Evolutionary conservation across 2,113 vertebrate species (phyloP).

Genomic region (Lepus americanus): DNA sequence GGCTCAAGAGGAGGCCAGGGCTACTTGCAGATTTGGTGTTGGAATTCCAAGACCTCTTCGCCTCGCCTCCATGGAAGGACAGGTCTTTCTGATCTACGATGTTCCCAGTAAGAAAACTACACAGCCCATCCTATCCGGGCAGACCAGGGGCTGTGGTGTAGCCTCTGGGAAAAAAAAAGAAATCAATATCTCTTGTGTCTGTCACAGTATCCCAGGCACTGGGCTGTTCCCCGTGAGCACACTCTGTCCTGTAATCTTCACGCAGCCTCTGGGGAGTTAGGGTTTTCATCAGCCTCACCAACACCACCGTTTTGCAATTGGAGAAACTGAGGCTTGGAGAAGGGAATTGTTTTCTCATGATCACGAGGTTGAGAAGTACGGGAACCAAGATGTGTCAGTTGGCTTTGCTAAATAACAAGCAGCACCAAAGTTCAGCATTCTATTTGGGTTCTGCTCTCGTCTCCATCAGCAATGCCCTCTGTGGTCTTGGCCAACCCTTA

Average conservation of each 20-base stretch:
- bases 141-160: background rate
- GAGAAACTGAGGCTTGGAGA: background rate
- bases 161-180: background rate
- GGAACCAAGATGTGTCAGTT: background rate
- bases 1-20: background rate
- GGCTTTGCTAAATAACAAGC: constrained; percentile 13
- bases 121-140: background rate
- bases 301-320: background rate
- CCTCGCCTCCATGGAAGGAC: background rate
- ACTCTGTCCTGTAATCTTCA: background rate
- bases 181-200: background rate
- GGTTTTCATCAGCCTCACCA: background rate
- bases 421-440: background rate
- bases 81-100: background rate
- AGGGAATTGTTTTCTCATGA: background rate
- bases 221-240: no score
- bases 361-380: background rate
- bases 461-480: background rate
- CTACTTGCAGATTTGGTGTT: background rate
- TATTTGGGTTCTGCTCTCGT: background rate
- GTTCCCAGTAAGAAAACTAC: background rate
- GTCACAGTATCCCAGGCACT: background rate
- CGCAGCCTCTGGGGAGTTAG: background rate
- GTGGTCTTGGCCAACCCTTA: background rate
- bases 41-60: background rate